Base-by-base conservation (phyloP, 2,888 invertebrate species). In the Hymenopus coronatus region DNA sequence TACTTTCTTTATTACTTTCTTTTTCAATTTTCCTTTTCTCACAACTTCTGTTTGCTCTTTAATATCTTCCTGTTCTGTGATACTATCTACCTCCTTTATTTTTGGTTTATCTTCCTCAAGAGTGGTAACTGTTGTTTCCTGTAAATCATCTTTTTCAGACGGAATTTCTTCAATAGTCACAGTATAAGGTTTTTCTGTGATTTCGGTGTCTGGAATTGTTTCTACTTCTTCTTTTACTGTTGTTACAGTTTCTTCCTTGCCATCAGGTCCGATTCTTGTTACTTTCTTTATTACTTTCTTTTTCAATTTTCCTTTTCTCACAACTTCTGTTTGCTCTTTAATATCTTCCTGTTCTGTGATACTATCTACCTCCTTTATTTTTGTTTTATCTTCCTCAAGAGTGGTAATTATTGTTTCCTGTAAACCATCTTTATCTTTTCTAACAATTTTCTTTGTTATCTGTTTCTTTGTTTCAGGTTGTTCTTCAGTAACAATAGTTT, bases 401-500 rank as follows among this genome's bases (percentile, higher is more conserved):
- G 93, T 90, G 92, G 91, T 89, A 91, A 91, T 84, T 54, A 84
- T 86, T 85, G 30, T 87, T 83, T 82, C 89, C n/a, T 88, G 89
- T 83, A 85, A 89, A 33, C 28, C 83, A 84, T 86, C 70, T 84
- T 83, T 88, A 6, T n/a, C 87, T 54, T 40, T 28, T 28, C 25
- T 88, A 28, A 54, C 86, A 4, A 87, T 20, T 86, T 90, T 90
- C 87, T 90, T 89, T 15, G 88, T 40, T 15, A 88, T 84, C 4
- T 2, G 30, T 20, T 87, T 90, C 83, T 87, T 90, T 81, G 27
- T 70, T 7, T 70, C 83, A 28, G 81, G 87, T 28, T 89, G 84
- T 91, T 93, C 93, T 92, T 91, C 91, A 27, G 91, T 92, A 82
- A 89, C 88, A 88, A 90, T 90, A 86, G 33, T 81, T 83, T 90